These are phyloP conservation scores for Netelia virgata DNA, from an alignment of 2,888 invertebrate genomes.

Conservation along the genomic window DNA sequence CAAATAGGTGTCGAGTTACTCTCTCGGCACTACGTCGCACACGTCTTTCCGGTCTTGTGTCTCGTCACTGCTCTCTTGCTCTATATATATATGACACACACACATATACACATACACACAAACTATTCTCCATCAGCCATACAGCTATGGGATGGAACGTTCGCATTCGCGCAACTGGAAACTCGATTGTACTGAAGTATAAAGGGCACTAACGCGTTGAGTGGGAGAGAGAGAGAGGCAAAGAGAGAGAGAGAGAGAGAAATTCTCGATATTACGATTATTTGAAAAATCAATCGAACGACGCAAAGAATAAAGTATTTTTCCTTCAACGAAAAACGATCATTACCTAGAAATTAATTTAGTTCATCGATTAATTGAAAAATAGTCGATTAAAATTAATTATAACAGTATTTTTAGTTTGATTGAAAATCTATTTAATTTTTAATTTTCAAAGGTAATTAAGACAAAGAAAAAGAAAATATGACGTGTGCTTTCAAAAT, in stretches of 20 bases:
- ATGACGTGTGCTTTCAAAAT: too few relatives aligned
- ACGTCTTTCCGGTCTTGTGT: slow-evolving; percentile 46
- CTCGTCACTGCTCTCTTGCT: not conserved
- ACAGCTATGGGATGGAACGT: not conserved
- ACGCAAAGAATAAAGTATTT: too few relatives aligned
- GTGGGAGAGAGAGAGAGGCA: not conserved
- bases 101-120: not conserved
- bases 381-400: too few relatives aligned
- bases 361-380: too few relatives aligned
- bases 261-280: not conserved
- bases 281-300: too few relatives aligned
- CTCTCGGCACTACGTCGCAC: slow-evolving; percentile 37
- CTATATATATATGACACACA: not conserved
- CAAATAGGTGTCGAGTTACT: slow-evolving; percentile 50
- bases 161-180: slow-evolving; percentile 11
- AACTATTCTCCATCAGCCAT: not conserved
- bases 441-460: too few relatives aligned
- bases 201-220: not conserved
- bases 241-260: not conserved
- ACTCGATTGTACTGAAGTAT: slow-evolving; percentile 7
- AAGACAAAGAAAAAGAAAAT: too few relatives aligned
- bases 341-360: too few relatives aligned
- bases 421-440: too few relatives aligned
- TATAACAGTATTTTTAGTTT: too few relatives aligned
- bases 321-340: too few relatives aligned